A percentile compares a stretch with the other conserved stretches of the same genome.
phyloP scores from a whole-genome alignment of 1,140 invertebrate species.

The Plutomurus gul region DNA sequence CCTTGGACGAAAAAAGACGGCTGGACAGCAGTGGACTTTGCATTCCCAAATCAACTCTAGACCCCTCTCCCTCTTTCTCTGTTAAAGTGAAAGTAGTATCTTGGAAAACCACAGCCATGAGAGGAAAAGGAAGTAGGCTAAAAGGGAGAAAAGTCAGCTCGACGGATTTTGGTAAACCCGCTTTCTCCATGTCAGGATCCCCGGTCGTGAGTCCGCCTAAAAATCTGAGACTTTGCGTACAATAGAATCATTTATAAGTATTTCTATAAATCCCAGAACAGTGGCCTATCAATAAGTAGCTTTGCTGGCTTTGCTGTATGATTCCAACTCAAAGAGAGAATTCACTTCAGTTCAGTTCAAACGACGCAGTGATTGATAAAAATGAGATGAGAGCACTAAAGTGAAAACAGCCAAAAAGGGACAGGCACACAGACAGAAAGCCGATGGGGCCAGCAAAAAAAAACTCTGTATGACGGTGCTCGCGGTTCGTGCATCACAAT shows the following conservation, averaged over 20 bases:
- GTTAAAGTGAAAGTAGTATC: not conserved
- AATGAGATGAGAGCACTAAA: not conserved
- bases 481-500: too few relatives aligned
- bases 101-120: not conserved
- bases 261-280: not conserved
- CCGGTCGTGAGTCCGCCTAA: not conserved
- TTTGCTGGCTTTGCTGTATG: not conserved
- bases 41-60: slow-evolving; percentile 9
- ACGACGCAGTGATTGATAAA: slow-evolving; percentile 8
- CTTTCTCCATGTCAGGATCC: not conserved
- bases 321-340: not conserved
- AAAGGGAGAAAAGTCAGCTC: not conserved
- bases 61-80: not conserved
- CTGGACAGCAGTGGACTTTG: slow-evolving; percentile 12
- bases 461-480: too few relatives aligned
- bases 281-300: not conserved
- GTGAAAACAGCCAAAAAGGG: slow-evolving; percentile 8
- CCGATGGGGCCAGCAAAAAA: not conserved
- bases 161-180: not conserved
- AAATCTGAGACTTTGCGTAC: not conserved
- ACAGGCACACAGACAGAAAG: slow-evolving; percentile 11
- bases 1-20: not conserved
- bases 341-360: not conserved
- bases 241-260: too few relatives aligned
- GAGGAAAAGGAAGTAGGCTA: not conserved